A percentile compares a stretch with the other conserved stretches of the same genome.
Conservation (phyloP, 2,113 vertebrate genomes). For the Leptocoma aspasia region DNA sequence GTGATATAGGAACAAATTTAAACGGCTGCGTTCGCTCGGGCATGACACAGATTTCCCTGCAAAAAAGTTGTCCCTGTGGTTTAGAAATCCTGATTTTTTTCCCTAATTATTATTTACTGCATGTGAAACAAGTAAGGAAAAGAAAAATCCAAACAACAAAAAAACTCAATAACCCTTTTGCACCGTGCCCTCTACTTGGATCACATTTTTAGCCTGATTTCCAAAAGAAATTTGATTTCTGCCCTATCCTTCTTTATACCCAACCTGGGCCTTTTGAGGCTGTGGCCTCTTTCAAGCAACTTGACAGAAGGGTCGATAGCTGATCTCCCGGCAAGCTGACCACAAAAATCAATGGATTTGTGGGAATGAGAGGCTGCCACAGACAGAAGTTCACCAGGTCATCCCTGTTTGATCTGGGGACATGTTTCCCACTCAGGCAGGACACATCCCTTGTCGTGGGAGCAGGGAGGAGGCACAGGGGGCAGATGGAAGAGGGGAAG, state of each 20-base stretch:
- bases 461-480: not conserved
- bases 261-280: not conserved
- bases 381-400: not conserved
- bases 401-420: not conserved
- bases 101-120: not conserved
- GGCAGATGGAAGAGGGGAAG: not conserved
- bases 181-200: not conserved
- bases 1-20: not conserved
- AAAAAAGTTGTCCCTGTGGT: not conserved
- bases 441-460: not conserved
- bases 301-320: not conserved
- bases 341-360: not conserved
- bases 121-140: not conserved
- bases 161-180: not conserved
- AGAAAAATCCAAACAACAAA: not conserved
- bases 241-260: not conserved
- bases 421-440: rapidly evolving
- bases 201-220: not conserved
- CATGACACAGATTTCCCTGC: rapidly evolving
- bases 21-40: rapidly evolving
- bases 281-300: not conserved
- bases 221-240: not conserved
- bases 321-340: not conserved
- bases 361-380: not conserved
- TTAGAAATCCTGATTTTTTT: not conserved